phyloP scores from a whole-genome alignment of 2,888 invertebrate genomes.

The Leptopilina drosophilae region DNA sequence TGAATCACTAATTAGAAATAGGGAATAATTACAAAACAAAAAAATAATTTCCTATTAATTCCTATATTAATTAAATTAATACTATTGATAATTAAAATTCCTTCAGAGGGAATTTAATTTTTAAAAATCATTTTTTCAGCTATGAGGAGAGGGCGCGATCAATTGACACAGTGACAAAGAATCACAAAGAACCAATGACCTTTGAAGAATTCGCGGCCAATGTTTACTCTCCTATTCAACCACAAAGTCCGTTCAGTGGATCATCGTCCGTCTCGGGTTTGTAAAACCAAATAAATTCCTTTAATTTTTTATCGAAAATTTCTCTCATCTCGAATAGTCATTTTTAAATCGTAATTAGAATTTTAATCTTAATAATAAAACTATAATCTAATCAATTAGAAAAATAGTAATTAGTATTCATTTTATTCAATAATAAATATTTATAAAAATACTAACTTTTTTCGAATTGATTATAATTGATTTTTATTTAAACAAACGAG shows the following conservation, averaged over 20 bases:
- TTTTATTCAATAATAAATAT: too few species aligned
- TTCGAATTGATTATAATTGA: neutral
- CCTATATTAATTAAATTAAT: neutral
- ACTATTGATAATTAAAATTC: neutral
- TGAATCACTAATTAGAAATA: neutral
- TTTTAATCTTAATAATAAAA: too few species aligned
- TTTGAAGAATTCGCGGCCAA: conserved; percentile 92
- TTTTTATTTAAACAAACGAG: neutral
- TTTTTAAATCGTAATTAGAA: too few species aligned
- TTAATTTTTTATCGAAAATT: too few species aligned
- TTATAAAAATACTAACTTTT: too few species aligned
- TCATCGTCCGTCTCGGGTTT: conserved; percentile 73
- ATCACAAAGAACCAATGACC: conserved; percentile 91
- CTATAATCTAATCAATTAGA: too few species aligned
- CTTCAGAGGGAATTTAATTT: neutral
- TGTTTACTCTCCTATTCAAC: conserved; percentile 83
- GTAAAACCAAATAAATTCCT: conserved; percentile 40
- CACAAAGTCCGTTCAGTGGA: conserved; percentile 78
- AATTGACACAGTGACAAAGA: conserved; percentile 89
- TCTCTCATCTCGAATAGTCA: too few species aligned
- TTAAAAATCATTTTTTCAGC: conserved; percentile 77
- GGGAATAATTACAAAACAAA: neutral
- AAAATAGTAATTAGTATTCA: too few species aligned
- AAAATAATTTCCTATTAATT: too few species aligned
- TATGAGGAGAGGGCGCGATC: conserved; percentile 94